These are phyloP conservation scores for Punctoribates punctum DNA, from an alignment of 2,888 invertebrate species.

Conservation along the genomic window DNA sequence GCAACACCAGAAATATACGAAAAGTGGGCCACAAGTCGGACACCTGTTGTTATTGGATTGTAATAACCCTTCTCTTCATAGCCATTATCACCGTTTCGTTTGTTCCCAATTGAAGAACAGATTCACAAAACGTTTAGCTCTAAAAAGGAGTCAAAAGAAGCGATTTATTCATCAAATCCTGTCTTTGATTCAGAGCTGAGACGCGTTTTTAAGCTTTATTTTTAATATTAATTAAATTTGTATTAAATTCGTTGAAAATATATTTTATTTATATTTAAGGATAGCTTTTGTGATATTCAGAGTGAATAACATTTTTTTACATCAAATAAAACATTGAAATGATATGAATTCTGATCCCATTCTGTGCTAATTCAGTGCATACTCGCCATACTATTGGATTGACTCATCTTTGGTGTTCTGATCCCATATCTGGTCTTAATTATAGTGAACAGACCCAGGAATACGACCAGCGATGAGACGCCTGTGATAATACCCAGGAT, in stretches of 20 bases:
- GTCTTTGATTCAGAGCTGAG: too few relatives aligned
- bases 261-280: too few relatives aligned
- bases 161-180: too few relatives aligned
- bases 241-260: too few relatives aligned
- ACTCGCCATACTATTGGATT: background rate
- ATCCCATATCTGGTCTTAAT: slow-evolving; percentile 31
- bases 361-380: background rate
- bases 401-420: background rate
- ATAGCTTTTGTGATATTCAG: too few relatives aligned
- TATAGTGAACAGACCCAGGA: slow-evolving; percentile 13
- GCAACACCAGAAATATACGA: slow-evolving; percentile 65
- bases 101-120: slow-evolving; percentile 55
- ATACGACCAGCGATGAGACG: background rate
- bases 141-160: too few relatives aligned
- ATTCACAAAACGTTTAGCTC: too few relatives aligned
- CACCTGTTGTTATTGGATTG: slow-evolving; percentile 70
- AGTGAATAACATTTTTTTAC: too few relatives aligned
- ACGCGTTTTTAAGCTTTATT: too few relatives aligned
- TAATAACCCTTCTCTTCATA: slow-evolving; percentile 66
- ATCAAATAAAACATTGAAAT: too few relatives aligned
- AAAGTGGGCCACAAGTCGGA: slow-evolving; percentile 66
- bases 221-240: too few relatives aligned
- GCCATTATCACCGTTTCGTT: slow-evolving; percentile 63
- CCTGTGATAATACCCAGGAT: slow-evolving; percentile 29
- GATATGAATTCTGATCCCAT: background rate